Conservation (phyloP, 2,113 vertebrate genomes). For the Leucopternis melanops region DNA sequence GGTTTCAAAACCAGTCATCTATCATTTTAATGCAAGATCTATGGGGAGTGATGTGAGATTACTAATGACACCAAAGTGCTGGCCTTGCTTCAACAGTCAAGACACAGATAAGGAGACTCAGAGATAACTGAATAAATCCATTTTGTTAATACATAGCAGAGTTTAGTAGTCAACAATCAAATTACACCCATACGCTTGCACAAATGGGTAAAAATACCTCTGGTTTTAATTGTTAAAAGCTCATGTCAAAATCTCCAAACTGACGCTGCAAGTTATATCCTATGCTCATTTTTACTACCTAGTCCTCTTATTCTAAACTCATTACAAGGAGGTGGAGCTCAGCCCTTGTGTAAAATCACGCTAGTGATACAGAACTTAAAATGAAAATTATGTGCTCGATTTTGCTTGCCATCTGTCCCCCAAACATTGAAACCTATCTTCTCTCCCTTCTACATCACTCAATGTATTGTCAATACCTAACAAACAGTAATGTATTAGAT, state of each 20-base stretch:
- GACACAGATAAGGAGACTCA: slow-evolving; percentile 39
- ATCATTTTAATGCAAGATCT: not conserved
- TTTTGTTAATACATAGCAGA: slow-evolving; percentile 49
- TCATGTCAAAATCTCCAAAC: not conserved
- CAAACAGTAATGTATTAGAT: not conserved
- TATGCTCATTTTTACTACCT: not conserved
- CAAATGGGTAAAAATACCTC: slow-evolving; percentile 71
- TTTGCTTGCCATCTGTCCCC: not conserved
- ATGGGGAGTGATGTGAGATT: not conserved
- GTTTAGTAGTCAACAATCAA: slow-evolving; percentile 52
- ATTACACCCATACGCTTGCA: slow-evolving; percentile 7
- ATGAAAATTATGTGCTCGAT: not conserved
- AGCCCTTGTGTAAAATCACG: not conserved
- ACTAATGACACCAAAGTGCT: slow-evolving; percentile 56
- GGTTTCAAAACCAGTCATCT: not conserved
- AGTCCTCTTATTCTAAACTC: not conserved
- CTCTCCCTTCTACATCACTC: not conserved
- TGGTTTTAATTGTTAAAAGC: not conserved
- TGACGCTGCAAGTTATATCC: not conserved
- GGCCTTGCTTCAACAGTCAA: slow-evolving; percentile 68
- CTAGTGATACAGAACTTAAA: not conserved
- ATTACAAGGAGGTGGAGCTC: not conserved
- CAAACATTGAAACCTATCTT: not conserved
- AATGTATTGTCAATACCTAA: not conserved
- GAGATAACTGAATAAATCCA: slow-evolving; percentile 42